A percentile compares a stretch with the other conserved stretches of the same genome.
Evolutionary conservation across 2,888 invertebrate species (phyloP).

Genomic region (Platynereis dumerilii): DNA sequence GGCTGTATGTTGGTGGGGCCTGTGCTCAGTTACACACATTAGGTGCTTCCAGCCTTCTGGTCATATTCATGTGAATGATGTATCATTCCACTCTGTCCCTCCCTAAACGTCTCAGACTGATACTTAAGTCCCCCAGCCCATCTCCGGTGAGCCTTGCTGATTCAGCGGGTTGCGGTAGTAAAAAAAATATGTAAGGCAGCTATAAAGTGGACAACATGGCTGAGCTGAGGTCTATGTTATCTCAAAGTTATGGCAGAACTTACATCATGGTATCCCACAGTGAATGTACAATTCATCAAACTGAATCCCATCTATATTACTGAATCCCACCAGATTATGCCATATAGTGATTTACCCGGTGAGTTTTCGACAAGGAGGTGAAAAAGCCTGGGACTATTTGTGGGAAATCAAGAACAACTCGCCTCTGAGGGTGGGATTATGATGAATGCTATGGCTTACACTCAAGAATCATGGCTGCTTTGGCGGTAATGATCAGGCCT

Average conservation of each 20-base stretch:
- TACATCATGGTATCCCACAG: too few relatives aligned
- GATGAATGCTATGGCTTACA: conserved; percentile 56
- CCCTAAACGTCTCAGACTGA: too few relatives aligned
- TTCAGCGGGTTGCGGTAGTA: neutral
- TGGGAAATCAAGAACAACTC: conserved; percentile 54
- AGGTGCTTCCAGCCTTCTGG: too few relatives aligned
- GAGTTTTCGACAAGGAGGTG: conserved; percentile 56
- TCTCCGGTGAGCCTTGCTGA: neutral
- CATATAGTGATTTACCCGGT: conserved; percentile 53
- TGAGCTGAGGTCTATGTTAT: too few relatives aligned
- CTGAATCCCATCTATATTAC: too few relatives aligned
- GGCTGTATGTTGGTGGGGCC: too few relatives aligned
- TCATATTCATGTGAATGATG: too few relatives aligned
- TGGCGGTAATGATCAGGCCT: conserved; percentile 55
- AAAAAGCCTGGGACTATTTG: conserved; percentile 58
- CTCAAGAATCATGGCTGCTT: conserved; percentile 59
- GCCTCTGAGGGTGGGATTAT: conserved; percentile 54
- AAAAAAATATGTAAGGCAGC: neutral
- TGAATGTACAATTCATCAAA: too few relatives aligned
- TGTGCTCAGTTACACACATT: too few relatives aligned
- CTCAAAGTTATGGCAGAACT: too few relatives aligned
- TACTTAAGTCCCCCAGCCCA: neutral
- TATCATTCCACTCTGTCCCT: too few relatives aligned
- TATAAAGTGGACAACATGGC: too few relatives aligned
- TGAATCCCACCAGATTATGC: conserved; percentile 48